Base-by-base conservation (phyloP, 2,797 vertebrate species). In the Psittacula echo region DNA sequence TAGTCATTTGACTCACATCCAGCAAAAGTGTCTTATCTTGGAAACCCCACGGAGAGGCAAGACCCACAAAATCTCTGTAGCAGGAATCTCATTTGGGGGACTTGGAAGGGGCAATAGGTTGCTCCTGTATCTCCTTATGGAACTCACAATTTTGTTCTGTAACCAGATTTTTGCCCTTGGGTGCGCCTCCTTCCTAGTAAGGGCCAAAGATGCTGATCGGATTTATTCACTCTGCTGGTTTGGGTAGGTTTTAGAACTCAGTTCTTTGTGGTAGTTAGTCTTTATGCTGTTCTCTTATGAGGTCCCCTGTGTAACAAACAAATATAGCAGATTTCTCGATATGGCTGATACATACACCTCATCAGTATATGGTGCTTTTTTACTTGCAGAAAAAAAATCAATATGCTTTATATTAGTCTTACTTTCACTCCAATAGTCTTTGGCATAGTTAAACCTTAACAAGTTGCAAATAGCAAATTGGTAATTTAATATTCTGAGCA, bases 401-500 rank as follows among this genome's bases (percentile, higher is more conserved):
- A 11, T 51, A 37, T 19, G 1, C 23, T 80, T 96, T 75, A 9
- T 71, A 84, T 76, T 93, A 42, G 27, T 80, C 48, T 82, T 82
- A 29, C 39, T 78, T 87, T 92, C 42, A 64, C 70, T 79, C 85
- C 71, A 73, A 7, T 81, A 68, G 62, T 60, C 65, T 85, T 87
- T 73, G 45, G 73, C 3, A 2, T 47, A 44, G 16, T 39, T 80
- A 87, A 78, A 85, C 32, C 20, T 85, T 93, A 71, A 60, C 18
- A 77, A 74, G 30, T 75, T 86, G 19, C 34, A 51, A 21, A 44
- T 80, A 44, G 39, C 44, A 93, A 86, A 45, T 61, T 30, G 4
- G 4, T 87, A 66, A 66, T 90, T 88, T 85, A 62, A 80, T 91
- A 58, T 95, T 78, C 58, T 81, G 41, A 90, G 79, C 45, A 76